Evolutionary conservation across 2,888 invertebrate species (phyloP), one percentile per base, ranked within the genome.

Genomic region (Cephus nigrinus): DNA sequence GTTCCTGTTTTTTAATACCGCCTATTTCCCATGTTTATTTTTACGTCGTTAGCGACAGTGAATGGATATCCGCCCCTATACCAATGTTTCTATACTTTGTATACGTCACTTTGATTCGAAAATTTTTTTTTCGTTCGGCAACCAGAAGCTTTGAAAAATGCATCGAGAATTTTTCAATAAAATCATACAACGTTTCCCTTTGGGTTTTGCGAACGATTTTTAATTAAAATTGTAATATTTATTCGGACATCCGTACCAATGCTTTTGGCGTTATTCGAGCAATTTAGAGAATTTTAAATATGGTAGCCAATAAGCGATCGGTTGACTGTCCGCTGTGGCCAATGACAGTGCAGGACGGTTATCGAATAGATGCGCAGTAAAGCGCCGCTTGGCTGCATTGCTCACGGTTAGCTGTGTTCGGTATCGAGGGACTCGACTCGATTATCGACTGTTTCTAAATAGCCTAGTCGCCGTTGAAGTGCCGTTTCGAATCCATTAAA

Each of bases 401-500:
- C 55, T 55, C 55, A 36, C 36, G 12, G 4, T 36, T 15, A 23
- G 55, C 23, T 23, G 31, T 71, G 31, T 23, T 33, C 12, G 3
- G n/a, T 71, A 31, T 71, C 71, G 12, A 71, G 31, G 12, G 32
- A 71, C 12, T 71, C 12, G 31, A 40, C 5, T 23, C 9, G 36
- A 74, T 36, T 35, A 33, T 74, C 74, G 36, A 74, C 78, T 74
- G 77, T 74, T 77, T 74, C 77, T 82, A 84, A 83, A 71, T 71
- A 11, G 31, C 15, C 15, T 30, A 71, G 33, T 11, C 30, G 82
- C 79, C 78, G 76, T 76, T 76, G 40, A 81, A 77, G 78, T 78
- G 78, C 78, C 79, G 76, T 80, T 85, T 82, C 82, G 83, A 85
- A 86, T 86, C 82, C 84, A 85, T 86, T 85, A 85, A 85, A 80